Evolutionary conservation across 2,888 invertebrate genomes (phyloP).

Genomic region (Hedya salicella): DNA sequence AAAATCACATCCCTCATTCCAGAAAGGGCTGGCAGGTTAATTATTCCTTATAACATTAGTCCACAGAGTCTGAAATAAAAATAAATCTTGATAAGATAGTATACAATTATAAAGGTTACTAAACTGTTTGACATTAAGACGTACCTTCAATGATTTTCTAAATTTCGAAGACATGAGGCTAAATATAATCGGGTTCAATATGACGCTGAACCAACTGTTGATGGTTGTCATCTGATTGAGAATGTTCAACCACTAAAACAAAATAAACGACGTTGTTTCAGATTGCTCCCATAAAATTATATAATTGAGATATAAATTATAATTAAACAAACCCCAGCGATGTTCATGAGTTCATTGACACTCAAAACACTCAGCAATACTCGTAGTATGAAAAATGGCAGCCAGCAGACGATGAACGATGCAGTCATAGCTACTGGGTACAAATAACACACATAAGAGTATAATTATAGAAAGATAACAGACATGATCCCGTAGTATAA

Average conservation of each 20-base stretch:
- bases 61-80: conserved; percentile 15
- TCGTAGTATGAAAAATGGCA: conserved; percentile 43
- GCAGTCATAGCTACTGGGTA: conserved; percentile 43
- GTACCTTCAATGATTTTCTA: conserved; percentile 36
- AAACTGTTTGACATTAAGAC: not conserved
- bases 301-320: not conserved
- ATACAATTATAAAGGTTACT: too few relatives aligned
- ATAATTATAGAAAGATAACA: too few relatives aligned
- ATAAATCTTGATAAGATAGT: not conserved
- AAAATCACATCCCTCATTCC: too few relatives aligned
- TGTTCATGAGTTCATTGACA: conserved; percentile 31
- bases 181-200: conserved; percentile 37
- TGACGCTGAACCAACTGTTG: conserved; percentile 30
- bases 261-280: not conserved
- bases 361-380: conserved; percentile 40
- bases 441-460: conserved; percentile 16
- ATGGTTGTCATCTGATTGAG: not conserved
- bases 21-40: not conserved
- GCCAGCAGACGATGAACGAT: conserved; percentile 45
- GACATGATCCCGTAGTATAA: too few relatives aligned
- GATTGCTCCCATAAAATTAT: too few relatives aligned
- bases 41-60: not conserved
- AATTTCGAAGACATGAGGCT: conserved; percentile 38
- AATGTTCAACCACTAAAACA: conserved; percentile 21
- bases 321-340: conserved; percentile 36